These are phyloP conservation scores for Volucella zonaria DNA, from an alignment of 2,888 invertebrate genomes.

Conservation along the genomic window DNA sequence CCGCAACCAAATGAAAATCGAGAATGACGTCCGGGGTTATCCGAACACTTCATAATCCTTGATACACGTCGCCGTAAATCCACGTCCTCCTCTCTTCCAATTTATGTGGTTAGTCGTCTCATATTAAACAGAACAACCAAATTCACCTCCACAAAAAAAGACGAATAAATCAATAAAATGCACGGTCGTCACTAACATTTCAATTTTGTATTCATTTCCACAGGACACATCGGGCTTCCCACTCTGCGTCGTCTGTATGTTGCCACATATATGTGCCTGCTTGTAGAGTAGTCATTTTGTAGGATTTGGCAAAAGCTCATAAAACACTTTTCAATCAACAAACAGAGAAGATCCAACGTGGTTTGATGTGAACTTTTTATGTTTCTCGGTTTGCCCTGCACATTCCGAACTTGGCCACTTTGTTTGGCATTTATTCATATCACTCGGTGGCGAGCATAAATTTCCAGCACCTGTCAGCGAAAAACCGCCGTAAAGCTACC, in stretches of 20 bases:
- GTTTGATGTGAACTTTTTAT: conserved; percentile 14
- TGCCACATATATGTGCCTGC: background rate
- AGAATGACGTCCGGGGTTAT: no score
- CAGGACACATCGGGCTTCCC: background rate
- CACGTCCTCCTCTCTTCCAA: no score
- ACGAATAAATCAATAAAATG: conserved; percentile 31
- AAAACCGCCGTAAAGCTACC: conserved; percentile 65
- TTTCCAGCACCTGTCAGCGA: conserved; percentile 68
- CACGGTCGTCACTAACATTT: conserved; percentile 17
- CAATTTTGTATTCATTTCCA: conserved; percentile 1
- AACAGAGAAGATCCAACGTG: conserved; percentile 14
- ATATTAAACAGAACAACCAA: background rate
- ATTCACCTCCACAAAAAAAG: background rate
- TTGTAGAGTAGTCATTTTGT: background rate
- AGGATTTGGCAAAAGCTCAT: conserved; percentile 36
- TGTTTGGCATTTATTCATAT: conserved; percentile 48
- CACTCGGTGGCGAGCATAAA: conserved; percentile 55
- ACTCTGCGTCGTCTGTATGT: background rate
- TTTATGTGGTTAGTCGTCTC: no score
- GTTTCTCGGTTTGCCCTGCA: background rate
- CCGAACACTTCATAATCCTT: no score
- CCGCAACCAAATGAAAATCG: no score
- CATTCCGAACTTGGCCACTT: background rate
- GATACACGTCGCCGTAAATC: no score
- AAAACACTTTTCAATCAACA: conserved; percentile 61